Conservation (phyloP, 2,113 vertebrate genomes). For the Psittacula cyanocephala region DNA sequence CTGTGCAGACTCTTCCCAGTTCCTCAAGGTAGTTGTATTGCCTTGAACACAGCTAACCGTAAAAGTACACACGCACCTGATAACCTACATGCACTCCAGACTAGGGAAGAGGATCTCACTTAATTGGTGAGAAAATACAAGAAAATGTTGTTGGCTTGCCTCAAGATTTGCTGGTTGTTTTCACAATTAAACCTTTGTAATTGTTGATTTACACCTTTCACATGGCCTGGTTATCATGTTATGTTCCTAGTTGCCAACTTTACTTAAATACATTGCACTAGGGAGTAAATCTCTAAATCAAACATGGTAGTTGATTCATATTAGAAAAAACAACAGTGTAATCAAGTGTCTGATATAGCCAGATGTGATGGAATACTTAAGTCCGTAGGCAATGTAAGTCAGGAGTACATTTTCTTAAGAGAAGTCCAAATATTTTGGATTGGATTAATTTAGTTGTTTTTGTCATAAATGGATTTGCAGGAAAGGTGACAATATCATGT, state of each 20-base stretch:
- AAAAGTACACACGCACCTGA: slow-evolving; percentile 44
- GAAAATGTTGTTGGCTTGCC: slow-evolving; percentile 66
- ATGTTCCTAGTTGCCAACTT: background rate
- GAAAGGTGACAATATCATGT: background rate
- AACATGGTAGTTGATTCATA: background rate
- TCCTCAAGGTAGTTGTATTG: slow-evolving; percentile 3
- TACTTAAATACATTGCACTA: slow-evolving; percentile 9
- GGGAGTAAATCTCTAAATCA: slow-evolving; percentile 47
- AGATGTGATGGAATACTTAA: background rate
- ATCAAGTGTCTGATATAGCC: background rate
- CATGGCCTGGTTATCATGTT: background rate
- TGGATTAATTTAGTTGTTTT: background rate
- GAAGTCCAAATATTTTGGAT: background rate
- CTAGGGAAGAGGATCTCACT: slow-evolving; percentile 60
- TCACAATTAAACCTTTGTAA: slow-evolving; percentile 75
- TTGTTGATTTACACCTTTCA: slow-evolving; percentile 74
- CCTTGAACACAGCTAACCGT: slow-evolving; percentile 47
- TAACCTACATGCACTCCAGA: slow-evolving; percentile 49
- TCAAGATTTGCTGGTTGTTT: slow-evolving; percentile 76
- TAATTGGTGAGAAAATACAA: slow-evolving; percentile 79
- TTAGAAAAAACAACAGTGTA: slow-evolving; percentile 23
- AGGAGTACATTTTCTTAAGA: background rate
- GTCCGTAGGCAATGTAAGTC: background rate
- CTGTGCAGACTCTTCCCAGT: background rate
- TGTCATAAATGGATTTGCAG: background rate